Conservation (phyloP, 2,797 vertebrate species). For the Prunella strophiata region DNA sequence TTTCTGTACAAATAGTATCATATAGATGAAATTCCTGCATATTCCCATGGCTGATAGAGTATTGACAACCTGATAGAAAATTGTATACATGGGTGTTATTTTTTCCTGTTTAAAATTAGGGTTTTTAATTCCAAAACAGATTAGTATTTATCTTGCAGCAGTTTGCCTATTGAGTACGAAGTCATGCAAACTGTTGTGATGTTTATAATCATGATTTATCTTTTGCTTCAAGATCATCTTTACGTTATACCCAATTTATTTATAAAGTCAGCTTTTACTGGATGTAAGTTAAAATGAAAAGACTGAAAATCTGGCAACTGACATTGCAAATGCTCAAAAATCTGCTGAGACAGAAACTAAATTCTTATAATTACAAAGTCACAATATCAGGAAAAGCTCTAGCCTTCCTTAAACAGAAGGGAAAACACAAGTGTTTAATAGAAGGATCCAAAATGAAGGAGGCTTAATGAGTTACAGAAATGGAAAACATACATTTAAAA, state of each 20-base stretch:
- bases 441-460: background rate
- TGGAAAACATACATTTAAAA: background rate
- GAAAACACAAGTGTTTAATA: background rate
- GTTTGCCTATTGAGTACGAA: background rate
- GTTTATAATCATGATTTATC: background rate
- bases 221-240: background rate
- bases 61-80: background rate
- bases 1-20: background rate
- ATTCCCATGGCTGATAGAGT: background rate
- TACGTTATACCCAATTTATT: background rate
- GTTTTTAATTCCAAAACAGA: background rate
- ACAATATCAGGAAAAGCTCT: background rate
- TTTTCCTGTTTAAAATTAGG: background rate
- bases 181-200: background rate
- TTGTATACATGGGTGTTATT: background rate
- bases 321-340: background rate
- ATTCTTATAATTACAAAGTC: background rate
- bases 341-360: background rate
- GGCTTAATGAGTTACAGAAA: background rate
- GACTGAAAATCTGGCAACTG: background rate
- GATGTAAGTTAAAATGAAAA: background rate
- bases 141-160: background rate
- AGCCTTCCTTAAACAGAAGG: background rate
- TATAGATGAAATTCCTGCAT: background rate
- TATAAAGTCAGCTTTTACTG: background rate